Evolutionary conservation across 2,888 invertebrate species (phyloP).

Genomic region (Vanessa cardui): DNA sequence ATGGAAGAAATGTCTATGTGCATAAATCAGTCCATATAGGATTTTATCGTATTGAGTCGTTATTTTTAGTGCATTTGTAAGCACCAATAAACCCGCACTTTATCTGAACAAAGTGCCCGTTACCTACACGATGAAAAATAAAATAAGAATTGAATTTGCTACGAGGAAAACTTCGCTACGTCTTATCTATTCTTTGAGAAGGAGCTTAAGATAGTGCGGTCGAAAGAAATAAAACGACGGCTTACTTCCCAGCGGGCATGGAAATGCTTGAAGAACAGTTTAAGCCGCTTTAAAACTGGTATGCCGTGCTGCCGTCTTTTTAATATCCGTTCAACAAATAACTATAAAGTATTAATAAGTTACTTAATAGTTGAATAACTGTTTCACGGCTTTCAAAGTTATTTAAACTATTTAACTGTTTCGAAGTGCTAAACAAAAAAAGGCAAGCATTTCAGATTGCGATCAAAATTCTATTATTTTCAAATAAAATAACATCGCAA

Average conservation of each 20-base stretch:
- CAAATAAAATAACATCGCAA: constrained; percentile 52
- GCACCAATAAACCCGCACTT: constrained; percentile 7
- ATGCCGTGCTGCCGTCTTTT: constrained; percentile 8
- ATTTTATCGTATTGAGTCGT: constrained; percentile 3
- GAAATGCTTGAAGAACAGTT: constrained; percentile 20
- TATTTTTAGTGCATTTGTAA: constrained; percentile 1
- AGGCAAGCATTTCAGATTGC: constrained; percentile 36
- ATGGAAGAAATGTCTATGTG: background rate
- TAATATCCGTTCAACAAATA: background rate
- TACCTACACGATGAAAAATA: constrained; percentile 8
- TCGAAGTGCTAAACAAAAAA: constrained; percentile 27
- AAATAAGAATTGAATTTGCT: constrained; percentile 7
- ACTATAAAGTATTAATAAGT: too few relatives aligned
- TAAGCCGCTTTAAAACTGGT: constrained; percentile 20
- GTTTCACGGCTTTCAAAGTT: background rate
- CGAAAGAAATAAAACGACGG: constrained; percentile 25
- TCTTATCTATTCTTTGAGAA: constrained; percentile 19
- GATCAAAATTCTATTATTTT: constrained; percentile 41
- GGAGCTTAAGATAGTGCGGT: constrained; percentile 20
- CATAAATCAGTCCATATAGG: background rate
- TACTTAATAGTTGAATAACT: background rate
- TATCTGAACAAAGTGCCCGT: constrained; percentile 4
- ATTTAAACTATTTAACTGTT: background rate
- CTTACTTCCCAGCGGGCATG: constrained; percentile 17
- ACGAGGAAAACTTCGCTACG: constrained; percentile 13